Evolutionary conservation across 2,113 vertebrate species (phyloP), one percentile per base, ranked within the genome.

Genomic region (Oriolus oriolus): DNA sequence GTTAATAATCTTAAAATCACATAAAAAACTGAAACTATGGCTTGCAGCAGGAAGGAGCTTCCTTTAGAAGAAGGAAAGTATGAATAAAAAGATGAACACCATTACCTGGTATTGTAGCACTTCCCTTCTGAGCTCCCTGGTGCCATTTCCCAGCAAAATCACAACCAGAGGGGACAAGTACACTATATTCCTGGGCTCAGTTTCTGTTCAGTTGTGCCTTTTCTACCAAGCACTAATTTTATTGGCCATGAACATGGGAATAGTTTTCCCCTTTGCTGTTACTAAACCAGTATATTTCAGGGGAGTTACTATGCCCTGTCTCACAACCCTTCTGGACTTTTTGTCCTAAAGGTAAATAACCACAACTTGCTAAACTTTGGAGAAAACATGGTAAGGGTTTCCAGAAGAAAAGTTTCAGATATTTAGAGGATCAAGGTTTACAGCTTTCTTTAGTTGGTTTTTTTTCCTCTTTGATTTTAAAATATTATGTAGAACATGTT

Each of bases 141-240:
- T 52, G 54, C 44, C 44, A 39, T 30, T 28, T 78, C 30, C 47
- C 37, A 84, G 52, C 5, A 87, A 65, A 89, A 82, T 30, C 60
- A 30, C 53, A 26, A 1, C 10, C 39, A 75, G 23, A 60, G 37
- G 22, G 26, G 7, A 59, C 52, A 60, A 5, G 4, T 13, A 21
- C 13, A 3, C 0, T 11, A 0, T 12, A 35, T 60, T 73, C 26
- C 35, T 28, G 37, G 22, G 41, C 65, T 56, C 11, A 27, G n/a
- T 50, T 78, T 17, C 13, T 61, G 10, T n/a, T 65, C 50, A 42
- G 15, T 16, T 60, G 26, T 31, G 26, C 54, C 11, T 75, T 61
- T 57, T 57, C 84, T 79, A 44, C n/a, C 41, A 57, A 89, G 42
- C 10, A 65, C 5, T 17, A 45, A 22, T 37, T 75, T 66, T 76